Base-by-base conservation (phyloP, 2,888 invertebrate genomes). In the Limnephilus lunatus region DNA sequence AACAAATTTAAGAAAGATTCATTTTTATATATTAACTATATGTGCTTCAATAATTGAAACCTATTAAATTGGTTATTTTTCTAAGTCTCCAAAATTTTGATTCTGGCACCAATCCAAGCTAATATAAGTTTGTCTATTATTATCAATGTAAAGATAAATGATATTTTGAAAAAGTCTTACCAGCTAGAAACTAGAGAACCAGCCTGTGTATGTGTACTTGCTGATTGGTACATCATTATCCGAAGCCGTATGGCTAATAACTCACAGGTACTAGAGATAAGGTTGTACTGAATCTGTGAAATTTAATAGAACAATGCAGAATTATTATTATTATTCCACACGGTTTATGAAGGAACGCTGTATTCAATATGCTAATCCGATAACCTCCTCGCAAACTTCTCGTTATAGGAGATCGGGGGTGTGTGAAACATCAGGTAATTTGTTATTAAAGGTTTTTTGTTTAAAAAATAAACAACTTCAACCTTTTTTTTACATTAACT, bases 301-400 rank as follows among this genome's bases (percentile, higher is more conserved):
- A 86, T 44, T 86, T 44, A 44, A 48, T 86, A 48, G 86, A 86
- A 86, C 86, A 86, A 86, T 86, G 86, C 86, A 48, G n/a, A 39
- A 44, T 86, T 86, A 86, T 86, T 86, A 44, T 44, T 86, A 68
- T 68, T 68, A 68, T 44, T 68, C 25, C 7, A 3, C 48, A 86
- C 86, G 30, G 44, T 86, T 86, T n/a, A 44, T 30, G 86, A 30
- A 44, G n/a, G 44, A 86, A 30, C 25, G 44, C 48, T 86, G 32
- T 68, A 68, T 68, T 68, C 44, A 44, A 86, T 30, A 86, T 86
- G 86, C 86, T 86, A 86, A 86, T 86, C 86, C 25, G 68, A n/a
- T 68, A 68, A 68, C 68, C 68, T 30, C 44, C 48, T 86, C 86
- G 19, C 2, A 7, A 48, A 44, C 86, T 11, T 39, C 39, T 39